These are phyloP conservation scores for Drosophila busckii DNA, from an alignment of 1,140 invertebrate species.

Conservation along the genomic window DNA sequence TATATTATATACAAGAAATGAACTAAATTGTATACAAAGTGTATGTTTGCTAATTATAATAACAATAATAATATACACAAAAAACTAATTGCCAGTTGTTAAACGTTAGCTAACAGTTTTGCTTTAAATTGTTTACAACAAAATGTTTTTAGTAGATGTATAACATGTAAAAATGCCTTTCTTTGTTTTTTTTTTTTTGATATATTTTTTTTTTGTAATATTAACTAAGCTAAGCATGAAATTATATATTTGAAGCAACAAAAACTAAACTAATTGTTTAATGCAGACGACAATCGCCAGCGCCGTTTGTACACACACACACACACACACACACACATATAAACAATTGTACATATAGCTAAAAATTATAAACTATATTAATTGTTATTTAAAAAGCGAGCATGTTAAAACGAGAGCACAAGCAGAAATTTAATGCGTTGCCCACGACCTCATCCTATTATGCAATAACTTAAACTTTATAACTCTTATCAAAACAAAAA, in stretches of 20 bases:
- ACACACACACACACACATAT: not conserved
- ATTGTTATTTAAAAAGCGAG: not conserved
- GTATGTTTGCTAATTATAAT: conserved; percentile 2
- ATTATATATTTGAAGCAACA: conserved; percentile 3
- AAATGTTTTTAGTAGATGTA: conserved; percentile 32
- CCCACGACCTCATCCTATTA: too few relatives aligned
- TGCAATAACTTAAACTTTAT: too few relatives aligned
- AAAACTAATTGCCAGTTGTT: conserved; percentile 36
- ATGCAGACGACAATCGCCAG: too few relatives aligned
- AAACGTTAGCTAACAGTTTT: too few relatives aligned
- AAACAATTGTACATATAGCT: not conserved
- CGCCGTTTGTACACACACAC: conserved; percentile 3
- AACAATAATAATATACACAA: conserved; percentile 30
- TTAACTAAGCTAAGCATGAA: conserved; percentile 1
- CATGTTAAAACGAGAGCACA: too few relatives aligned
- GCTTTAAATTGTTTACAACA: conserved; percentile 29
- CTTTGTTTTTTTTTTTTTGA: conserved; percentile 9
- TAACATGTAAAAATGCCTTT: conserved; percentile 30
- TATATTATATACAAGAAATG: conserved; percentile 14
- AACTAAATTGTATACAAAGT: conserved; percentile 8
- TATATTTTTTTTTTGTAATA: not conserved
- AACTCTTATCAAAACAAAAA: too few relatives aligned
- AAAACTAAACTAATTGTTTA: conserved; percentile 2
- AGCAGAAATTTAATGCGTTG: too few relatives aligned
- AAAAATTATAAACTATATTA: not conserved